phyloP scores from a whole-genome alignment of 2,888 invertebrate genomes.

The Autographa gamma region DNA sequence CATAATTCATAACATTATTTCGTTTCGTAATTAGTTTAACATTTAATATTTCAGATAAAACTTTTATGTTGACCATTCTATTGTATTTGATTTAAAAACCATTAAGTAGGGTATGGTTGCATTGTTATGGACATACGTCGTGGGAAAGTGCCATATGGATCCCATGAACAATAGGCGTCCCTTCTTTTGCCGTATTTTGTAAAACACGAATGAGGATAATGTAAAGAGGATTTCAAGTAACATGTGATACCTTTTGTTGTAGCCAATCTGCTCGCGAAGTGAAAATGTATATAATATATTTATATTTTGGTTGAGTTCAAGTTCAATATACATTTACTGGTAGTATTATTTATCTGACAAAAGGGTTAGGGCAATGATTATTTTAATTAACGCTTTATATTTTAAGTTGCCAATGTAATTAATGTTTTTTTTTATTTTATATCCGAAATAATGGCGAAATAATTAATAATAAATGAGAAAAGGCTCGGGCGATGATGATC shows the following conservation, averaged over 20 bases:
- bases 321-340: no score
- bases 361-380: no score
- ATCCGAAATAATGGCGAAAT: no score
- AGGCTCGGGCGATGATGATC: no score
- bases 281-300: neutral
- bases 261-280: neutral
- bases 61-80: neutral
- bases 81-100: slow-evolving; percentile 4
- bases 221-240: slow-evolving; percentile 1
- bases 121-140: neutral
- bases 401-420: no score
- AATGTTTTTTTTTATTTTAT: no score
- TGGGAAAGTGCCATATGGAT: neutral
- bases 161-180: slow-evolving; percentile 3
- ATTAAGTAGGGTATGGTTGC: neutral
- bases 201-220: slow-evolving; percentile 4
- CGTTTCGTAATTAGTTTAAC: neutral
- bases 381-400: no score
- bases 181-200: neutral
- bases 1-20: neutral
- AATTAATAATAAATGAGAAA: no score
- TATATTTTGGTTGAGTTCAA: neutral
- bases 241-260: slow-evolving; percentile 1
- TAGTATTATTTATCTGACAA: no score
- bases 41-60: neutral